These are phyloP conservation scores for Amblyjoppa proteus DNA, from an alignment of 2,888 invertebrate species.

Conservation along the genomic window DNA sequence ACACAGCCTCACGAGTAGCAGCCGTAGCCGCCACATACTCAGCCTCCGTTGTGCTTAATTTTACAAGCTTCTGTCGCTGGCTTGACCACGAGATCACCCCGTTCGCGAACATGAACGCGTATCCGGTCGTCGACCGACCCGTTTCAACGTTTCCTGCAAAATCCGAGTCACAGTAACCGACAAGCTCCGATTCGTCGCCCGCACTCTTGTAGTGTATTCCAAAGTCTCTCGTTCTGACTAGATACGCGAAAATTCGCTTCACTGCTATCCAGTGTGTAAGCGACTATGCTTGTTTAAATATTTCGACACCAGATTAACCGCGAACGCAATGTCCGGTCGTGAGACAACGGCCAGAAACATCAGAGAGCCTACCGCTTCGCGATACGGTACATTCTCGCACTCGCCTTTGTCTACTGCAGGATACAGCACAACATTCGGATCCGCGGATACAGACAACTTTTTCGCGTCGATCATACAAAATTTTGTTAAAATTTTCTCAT, in stretches of 20 bases:
- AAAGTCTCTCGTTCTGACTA: conserved; percentile 48
- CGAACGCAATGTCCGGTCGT: conserved; percentile 40
- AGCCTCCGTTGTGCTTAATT: conserved; percentile 70
- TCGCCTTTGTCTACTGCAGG: conserved; percentile 20
- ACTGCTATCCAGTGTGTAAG: conserved; percentile 63
- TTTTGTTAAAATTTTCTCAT: conserved; percentile 52
- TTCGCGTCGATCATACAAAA: conserved; percentile 64
- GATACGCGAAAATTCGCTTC: conserved; percentile 63
- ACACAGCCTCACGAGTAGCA: conserved; percentile 66
- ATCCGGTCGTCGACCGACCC: conserved; percentile 69
- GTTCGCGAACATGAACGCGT: conserved; percentile 63
- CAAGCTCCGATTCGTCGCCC: conserved; percentile 36
- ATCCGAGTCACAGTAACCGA: conserved; percentile 70
- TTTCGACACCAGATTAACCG: conserved; percentile 53
- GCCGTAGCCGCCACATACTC: conserved; percentile 71
- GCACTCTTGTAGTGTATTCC: conserved; percentile 50
- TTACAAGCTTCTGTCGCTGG: conserved; percentile 66
- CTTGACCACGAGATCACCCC: conserved; percentile 62
- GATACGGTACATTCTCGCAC: conserved; percentile 45
- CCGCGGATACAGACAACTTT: conserved; percentile 51
- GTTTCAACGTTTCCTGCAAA: conserved; percentile 63
- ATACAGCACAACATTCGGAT: conserved; percentile 48
- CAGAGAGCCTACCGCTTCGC: conserved; percentile 45
- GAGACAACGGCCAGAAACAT: conserved; percentile 44
- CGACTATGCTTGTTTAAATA: conserved; percentile 52